These are phyloP conservation scores for Idris sp. DNA, from an alignment of 1,140 invertebrate genomes.

Conservation along the genomic window DNA sequence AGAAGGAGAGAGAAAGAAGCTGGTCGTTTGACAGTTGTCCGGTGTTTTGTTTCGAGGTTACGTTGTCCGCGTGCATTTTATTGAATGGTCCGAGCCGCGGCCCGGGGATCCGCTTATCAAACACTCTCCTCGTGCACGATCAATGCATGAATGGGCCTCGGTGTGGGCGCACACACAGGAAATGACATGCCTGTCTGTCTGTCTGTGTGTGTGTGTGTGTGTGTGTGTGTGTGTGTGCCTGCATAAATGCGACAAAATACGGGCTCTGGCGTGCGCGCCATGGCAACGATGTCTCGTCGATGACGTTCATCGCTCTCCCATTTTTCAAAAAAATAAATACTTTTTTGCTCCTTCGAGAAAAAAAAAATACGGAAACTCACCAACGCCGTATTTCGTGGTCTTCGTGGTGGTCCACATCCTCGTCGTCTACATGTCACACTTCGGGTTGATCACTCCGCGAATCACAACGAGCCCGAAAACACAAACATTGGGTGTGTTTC, in stretches of 20 bases:
- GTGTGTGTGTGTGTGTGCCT: no score
- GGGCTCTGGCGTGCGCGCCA: slow-evolving; percentile 22
- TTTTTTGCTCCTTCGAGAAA: no score
- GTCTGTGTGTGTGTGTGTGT: no score
- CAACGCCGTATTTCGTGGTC: slow-evolving; percentile 82
- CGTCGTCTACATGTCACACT: slow-evolving; percentile 35
- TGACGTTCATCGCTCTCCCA: no score
- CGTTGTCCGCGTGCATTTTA: slow-evolving; percentile 18
- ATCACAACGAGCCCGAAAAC: slow-evolving; percentile 71
- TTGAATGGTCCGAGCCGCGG: slow-evolving; percentile 26
- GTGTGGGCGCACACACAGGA: slow-evolving; percentile 42
- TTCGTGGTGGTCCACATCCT: slow-evolving; percentile 83
- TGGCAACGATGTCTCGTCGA: no score
- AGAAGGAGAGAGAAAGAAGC: no score
- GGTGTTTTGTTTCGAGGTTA: slow-evolving; percentile 41
- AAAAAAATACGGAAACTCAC: no score
- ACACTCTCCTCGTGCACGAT: slow-evolving; percentile 66
- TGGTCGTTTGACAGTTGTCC: no score
- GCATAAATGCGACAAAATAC: no score
- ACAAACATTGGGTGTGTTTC: slow-evolving; percentile 76
- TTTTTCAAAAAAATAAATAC: no score
- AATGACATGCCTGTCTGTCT: slow-evolving; percentile 29
- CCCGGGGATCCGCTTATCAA: slow-evolving; percentile 50
- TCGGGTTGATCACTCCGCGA: slow-evolving; percentile 33
- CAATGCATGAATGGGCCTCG: slow-evolving; percentile 75